These are phyloP conservation scores for Blastomussa wellsi DNA, from an alignment of 92 coral and sea anemone species.

Conservation along the genomic window DNA sequence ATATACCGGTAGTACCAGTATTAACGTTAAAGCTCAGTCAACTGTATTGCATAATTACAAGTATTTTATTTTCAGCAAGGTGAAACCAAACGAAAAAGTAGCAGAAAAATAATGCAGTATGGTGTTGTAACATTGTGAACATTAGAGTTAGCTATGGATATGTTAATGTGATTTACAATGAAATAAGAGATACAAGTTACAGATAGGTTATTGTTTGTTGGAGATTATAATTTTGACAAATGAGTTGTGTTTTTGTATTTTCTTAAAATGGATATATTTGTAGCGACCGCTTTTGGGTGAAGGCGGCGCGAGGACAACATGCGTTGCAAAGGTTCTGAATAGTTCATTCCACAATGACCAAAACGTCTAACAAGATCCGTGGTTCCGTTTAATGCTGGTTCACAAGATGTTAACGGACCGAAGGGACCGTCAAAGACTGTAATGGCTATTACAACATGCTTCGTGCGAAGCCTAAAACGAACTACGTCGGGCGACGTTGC, in stretches of 20 bases:
- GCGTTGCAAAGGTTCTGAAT: too few species aligned
- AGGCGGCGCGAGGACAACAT: too few species aligned
- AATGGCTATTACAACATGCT: too few species aligned
- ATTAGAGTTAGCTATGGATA: neutral
- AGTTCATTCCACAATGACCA: too few species aligned
- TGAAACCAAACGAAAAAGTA: neutral
- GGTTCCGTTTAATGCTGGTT: too few species aligned
- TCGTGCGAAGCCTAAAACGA: too few species aligned
- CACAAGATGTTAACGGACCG: too few species aligned
- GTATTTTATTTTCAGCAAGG: neutral
- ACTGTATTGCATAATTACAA: neutral
- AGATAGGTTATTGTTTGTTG: neutral
- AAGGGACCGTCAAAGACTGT: too few species aligned
- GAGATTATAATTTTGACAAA: neutral
- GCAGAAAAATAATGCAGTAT: neutral
- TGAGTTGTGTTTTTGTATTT: neutral
- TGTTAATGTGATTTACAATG: neutral
- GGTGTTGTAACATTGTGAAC: neutral
- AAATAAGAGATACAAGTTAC: neutral
- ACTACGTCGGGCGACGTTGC: too few species aligned
- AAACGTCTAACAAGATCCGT: too few species aligned
- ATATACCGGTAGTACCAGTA: neutral
- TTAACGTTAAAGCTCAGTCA: neutral
- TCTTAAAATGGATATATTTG: neutral
- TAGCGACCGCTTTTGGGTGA: too few species aligned